Conservation (phyloP, 2,888 invertebrate genomes). For the Lymantria monacha region DNA sequence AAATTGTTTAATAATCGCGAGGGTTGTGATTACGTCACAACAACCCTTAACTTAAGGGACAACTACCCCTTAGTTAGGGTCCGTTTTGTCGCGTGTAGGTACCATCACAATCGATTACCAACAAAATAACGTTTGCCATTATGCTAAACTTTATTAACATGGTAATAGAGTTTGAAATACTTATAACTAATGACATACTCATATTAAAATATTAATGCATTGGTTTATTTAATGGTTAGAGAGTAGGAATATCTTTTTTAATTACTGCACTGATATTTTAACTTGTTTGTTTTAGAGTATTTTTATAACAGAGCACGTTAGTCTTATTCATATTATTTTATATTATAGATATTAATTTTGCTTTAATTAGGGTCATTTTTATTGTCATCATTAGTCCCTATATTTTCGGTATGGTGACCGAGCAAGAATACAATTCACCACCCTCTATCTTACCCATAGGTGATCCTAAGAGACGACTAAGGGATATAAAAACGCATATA, state of each 20-base stretch:
- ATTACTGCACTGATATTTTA: conserved; percentile 13
- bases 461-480: no score
- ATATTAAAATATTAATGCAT: neutral
- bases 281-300: neutral
- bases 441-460: no score
- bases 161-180: conserved; percentile 8
- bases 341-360: conserved; percentile 19
- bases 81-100: conserved; percentile 61
- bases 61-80: conserved; percentile 52
- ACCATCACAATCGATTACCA: conserved; percentile 44
- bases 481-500: no score
- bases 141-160: conserved; percentile 10
- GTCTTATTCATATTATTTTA: conserved; percentile 16
- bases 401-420: no score
- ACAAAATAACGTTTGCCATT: conserved; percentile 8
- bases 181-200: neutral
- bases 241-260: conserved; percentile 14
- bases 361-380: conserved; percentile 12
- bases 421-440: no score
- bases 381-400: conserved; percentile 11
- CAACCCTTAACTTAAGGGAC: conserved; percentile 55
- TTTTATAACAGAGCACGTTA: conserved; percentile 8
- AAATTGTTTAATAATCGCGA: conserved; percentile 57
- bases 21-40: conserved; percentile 57
- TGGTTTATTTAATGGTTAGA: conserved; percentile 15